Evolutionary conservation across 53 echinoderm and acorn worm species (phyloP), one percentile per base, ranked within the genome.

Genomic region (Arbacia lixula): DNA sequence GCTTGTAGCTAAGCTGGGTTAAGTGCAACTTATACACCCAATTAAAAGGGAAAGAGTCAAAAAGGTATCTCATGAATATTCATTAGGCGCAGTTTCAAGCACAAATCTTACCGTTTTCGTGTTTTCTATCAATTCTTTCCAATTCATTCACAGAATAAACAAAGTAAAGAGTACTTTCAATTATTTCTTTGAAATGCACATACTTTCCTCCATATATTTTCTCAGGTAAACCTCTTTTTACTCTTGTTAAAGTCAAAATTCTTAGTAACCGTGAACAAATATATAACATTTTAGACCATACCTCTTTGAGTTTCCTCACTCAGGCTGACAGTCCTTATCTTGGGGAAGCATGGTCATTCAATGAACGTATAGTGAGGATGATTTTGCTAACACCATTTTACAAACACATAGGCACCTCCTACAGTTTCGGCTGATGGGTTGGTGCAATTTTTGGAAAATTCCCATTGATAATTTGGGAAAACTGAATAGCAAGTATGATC

Each of bases 291-390:
- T 32, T 77, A 12, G 39, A 36, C 32, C 34, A 9, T 77, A 33
- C 2, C 9, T 12, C 36, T 58, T 41, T 38, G 26, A 38, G 31
- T 27, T 14, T 14, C 0, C 43, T 9, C 0, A 28, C 0, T 11
- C 27, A 25, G n/a, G 0, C 56, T 60, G 24, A 77, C 72, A 61
- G 93, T 91, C 91, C 93, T 93, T 93, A 88, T 93, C 93, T 81
- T 93, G 90, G 93, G 90, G 91, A 88, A 93, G 93, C 86, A 88
- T 68, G 88, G 86, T 65, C 91, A 88, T 82, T 91, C 91, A 93
- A 93, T 93, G 93, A 93, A 83, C 93, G 93, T 90, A 88, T 93
- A 86, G 93, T 85, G 93, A 93, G 93, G 85, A 81, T 93, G 91
- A 86, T 91, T 80, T 88, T 93, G 93, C 93, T 93, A 83, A 93